A percentile compares a stretch with the other conserved stretches of the same genome.
phyloP scores from a whole-genome alignment of 2,797 vertebrate species.

The Trichosurus vulpecula region DNA sequence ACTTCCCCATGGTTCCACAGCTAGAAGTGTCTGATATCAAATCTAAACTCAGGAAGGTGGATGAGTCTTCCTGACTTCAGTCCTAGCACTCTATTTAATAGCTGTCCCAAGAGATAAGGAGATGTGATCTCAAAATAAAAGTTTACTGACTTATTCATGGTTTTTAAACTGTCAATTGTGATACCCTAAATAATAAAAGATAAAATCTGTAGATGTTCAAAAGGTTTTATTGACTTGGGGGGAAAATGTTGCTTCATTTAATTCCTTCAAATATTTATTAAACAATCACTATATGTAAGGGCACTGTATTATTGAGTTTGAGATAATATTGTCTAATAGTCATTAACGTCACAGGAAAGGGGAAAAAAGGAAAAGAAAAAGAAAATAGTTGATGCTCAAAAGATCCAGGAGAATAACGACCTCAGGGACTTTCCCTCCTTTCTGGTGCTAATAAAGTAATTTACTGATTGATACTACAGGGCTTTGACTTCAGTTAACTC shows the following conservation, averaged over 20 bases:
- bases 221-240: not conserved
- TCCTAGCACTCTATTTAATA: not conserved
- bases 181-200: not conserved
- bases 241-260: not conserved
- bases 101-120: not conserved
- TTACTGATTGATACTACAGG: not conserved
- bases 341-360: not conserved
- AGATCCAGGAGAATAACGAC: not conserved
- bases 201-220: not conserved
- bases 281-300: not conserved
- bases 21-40: not conserved
- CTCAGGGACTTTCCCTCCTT: not conserved
- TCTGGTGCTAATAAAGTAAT: not conserved
- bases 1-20: not conserved
- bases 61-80: not conserved
- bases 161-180: not conserved
- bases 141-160: not conserved
- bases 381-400: not conserved
- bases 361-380: not conserved
- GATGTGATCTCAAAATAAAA: not conserved
- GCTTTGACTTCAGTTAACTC: not conserved
- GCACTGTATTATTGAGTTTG: not conserved
- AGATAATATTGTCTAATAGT: not conserved
- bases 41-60: not conserved
- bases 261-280: not conserved